Evolutionary conservation across 2,888 invertebrate genomes (phyloP), one percentile per base, ranked within the genome.

Genomic region (Folsomia manolachei): DNA sequence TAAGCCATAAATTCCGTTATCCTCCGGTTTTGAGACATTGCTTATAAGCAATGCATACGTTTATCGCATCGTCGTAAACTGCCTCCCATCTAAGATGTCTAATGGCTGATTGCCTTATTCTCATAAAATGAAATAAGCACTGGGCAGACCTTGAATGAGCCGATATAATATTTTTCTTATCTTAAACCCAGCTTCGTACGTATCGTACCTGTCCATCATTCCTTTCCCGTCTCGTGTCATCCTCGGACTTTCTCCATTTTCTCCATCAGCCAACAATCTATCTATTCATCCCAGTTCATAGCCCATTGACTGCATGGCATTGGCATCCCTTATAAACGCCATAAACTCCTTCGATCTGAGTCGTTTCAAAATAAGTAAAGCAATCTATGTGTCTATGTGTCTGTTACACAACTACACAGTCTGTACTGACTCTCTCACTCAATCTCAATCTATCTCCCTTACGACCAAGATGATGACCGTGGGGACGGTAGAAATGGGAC

Each of bases 361-460:
- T n/a, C n/a, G n/a, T n/a, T n/a, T n/a, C n/a, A n/a, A n/a, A n/a
- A n/a, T 14, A 39, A 39, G 39, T 39, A 39, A 39, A 9, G 39
- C 39, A 39, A 39, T 39, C 39, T 14, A 14, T n/a, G n/a, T n/a
- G n/a, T n/a, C n/a, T n/a, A n/a, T n/a, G n/a, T n/a, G n/a, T n/a
- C n/a, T n/a, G n/a, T n/a, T n/a, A n/a, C n/a, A n/a, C n/a, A 14
- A 9, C 39, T 14, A 39, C 14, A 39, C 39, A 39, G n/a, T 39
- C 4, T 39, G 14, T 39, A 39, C 39, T 14, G 39, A 14, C 14
- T 39, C n/a, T n/a, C 39, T 18, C 56, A 56, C 56, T 56, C 56
- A 56, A 56, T 56, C 56, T 56, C 56, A 56, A 56, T 56, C 56
- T 56, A 14, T 7, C 21, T 56, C 56, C 56, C 56, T 56, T 56